Percentiles rank a stretch among this genome's conserved stretches.
These are phyloP conservation scores for Tauraco erythrolophus DNA, from an alignment of 2,113 vertebrate species.

Conservation along the genomic window DNA sequence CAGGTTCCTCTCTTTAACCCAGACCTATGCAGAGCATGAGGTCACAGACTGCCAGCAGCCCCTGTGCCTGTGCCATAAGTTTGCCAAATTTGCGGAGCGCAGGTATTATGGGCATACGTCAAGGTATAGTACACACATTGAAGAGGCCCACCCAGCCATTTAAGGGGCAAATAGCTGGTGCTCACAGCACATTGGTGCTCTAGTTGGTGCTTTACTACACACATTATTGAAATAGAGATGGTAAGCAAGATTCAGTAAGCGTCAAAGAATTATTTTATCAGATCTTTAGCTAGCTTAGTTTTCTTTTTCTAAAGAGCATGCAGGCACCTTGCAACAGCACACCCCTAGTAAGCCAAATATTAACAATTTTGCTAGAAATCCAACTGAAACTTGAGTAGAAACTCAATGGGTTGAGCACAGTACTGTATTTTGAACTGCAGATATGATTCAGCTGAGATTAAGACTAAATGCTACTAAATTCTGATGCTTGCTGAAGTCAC, in stretches of 20 bases:
- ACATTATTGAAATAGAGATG: not conserved
- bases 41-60: not conserved
- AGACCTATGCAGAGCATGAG: not conserved
- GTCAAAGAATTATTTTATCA: not conserved
- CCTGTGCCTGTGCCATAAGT: rapidly evolving
- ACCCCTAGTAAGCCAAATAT: not conserved
- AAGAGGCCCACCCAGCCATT: not conserved
- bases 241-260: not conserved
- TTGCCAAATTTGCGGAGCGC: not conserved
- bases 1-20: not conserved
- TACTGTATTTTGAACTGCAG: not conserved
- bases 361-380: not conserved
- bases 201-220: too few relatives aligned
- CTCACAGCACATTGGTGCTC: not conserved
- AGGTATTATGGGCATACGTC: rapidly evolving
- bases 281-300: not conserved
- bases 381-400: not conserved
- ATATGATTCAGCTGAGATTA: not conserved
- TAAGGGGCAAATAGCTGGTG: not conserved
- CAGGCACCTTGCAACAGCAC: not conserved
- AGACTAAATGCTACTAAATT: not conserved
- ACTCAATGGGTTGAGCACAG: not conserved
- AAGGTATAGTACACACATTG: not conserved
- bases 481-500: not conserved
- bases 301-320: not conserved